Evolutionary conservation across 2,797 vertebrate genomes (phyloP).

Genomic region (Sternarchorhynchus goeldii): DNA sequence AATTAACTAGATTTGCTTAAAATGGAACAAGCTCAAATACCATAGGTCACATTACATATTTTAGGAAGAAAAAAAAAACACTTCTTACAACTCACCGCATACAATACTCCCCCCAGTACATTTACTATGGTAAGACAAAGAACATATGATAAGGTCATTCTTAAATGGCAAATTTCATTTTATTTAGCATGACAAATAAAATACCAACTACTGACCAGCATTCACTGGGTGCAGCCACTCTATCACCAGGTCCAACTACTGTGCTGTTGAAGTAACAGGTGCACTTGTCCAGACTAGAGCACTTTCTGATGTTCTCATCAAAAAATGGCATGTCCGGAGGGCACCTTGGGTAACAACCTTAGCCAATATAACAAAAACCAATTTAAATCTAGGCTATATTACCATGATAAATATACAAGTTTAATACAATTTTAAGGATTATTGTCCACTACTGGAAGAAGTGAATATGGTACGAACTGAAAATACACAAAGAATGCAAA

Average conservation of each 20-base stretch:
- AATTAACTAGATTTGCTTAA: too few species aligned
- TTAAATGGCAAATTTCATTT: background rate
- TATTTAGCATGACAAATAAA: background rate
- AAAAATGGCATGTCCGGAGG: constrained; percentile 73
- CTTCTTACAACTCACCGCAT: constrained; percentile 52
- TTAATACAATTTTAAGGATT: background rate
- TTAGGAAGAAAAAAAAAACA: constrained; percentile 54
- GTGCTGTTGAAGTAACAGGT: constrained; percentile 76
- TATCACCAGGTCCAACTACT: constrained; percentile 50
- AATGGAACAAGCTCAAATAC: background rate
- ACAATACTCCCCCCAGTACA: constrained; percentile 63
- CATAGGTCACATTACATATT: background rate
- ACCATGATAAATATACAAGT: background rate
- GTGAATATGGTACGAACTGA: background rate
- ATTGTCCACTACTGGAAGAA: background rate
- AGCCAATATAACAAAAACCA: too few species aligned
- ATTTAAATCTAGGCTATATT: background rate
- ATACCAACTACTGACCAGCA: constrained; percentile 69
- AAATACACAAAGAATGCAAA: constrained; percentile 52
- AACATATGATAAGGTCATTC: background rate
- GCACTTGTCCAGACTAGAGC: constrained; percentile 73
- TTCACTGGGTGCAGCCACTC: constrained; percentile 36
- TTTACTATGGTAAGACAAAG: constrained; percentile 47
- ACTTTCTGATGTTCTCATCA: constrained; percentile 79
- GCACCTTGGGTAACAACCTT: constrained; percentile 85